phyloP scores from a whole-genome alignment of 2,113 vertebrate genomes.

The Nothobranchius furzeri region DNA sequence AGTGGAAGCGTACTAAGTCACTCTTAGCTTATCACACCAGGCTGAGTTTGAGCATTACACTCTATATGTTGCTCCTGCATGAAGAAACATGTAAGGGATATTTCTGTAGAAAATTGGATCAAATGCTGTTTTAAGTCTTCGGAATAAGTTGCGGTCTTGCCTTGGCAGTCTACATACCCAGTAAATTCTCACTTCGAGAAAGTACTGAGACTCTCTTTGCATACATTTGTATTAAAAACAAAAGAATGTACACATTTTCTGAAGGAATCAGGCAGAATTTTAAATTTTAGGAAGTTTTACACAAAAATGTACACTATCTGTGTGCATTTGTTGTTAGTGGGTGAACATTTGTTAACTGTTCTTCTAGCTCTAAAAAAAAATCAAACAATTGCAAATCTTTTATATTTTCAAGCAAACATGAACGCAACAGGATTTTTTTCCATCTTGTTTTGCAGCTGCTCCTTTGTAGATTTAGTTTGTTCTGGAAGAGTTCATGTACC shows the following conservation, averaged over 20 bases:
- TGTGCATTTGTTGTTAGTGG: neutral
- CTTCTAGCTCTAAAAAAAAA: too few species aligned
- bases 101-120: constrained; percentile 17
- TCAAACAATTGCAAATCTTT: neutral
- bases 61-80: constrained; percentile 22
- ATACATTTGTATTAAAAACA: constrained; percentile 34
- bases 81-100: constrained; percentile 34
- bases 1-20: neutral
- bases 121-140: constrained; percentile 9
- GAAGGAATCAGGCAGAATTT: constrained; percentile 5
- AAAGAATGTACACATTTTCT: constrained; percentile 31
- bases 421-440: neutral
- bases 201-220: constrained; percentile 62
- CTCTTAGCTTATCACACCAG: constrained; percentile 1
- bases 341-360: too few species aligned
- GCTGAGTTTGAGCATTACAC: constrained; percentile 7
- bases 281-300: constrained; percentile 10
- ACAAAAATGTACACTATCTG: neutral
- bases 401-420: too few species aligned
- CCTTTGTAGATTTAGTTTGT: constrained; percentile 1
- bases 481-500: constrained; percentile 14
- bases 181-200: constrained; percentile 47
- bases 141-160: constrained; percentile 34
- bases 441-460: neutral
- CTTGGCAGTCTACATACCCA: constrained; percentile 24